Percentiles rank a stretch among this genome's conserved stretches.
These are phyloP conservation scores for Ctenomys sociabilis DNA, from an alignment of 2,113 vertebrate genomes.

Conservation along the genomic window DNA sequence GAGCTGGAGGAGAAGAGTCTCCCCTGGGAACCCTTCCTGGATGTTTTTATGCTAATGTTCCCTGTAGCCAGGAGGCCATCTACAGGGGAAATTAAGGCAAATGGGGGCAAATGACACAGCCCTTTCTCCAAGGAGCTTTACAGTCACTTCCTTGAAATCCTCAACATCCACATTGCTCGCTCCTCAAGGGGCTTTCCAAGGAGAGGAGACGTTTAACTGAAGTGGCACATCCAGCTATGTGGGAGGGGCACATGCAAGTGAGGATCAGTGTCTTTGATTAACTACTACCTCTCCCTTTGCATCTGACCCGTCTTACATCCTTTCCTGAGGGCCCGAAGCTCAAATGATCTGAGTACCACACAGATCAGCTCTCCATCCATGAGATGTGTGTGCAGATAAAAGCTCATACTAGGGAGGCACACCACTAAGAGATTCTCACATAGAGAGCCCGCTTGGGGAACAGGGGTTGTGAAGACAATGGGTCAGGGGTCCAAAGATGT, in stretches of 20 bases:
- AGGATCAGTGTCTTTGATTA: neutral
- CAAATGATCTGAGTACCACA: neutral
- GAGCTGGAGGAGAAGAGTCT: neutral
- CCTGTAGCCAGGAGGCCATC: neutral
- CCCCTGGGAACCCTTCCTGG: neutral
- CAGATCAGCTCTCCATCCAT: neutral
- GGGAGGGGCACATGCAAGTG: neutral
- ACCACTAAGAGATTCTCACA: neutral
- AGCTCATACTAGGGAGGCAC: neutral
- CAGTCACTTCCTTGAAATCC: neutral
- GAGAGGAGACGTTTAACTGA: slow-evolving; percentile 39
- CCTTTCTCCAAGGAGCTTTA: neutral
- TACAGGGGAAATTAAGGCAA: neutral
- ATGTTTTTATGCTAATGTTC: neutral
- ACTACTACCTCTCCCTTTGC: neutral
- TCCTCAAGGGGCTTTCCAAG: slow-evolving; percentile 57
- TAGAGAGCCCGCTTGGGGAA: neutral
- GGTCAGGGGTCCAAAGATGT: neutral
- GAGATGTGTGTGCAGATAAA: no score
- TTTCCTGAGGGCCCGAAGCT: neutral
- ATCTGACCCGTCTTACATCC: neutral
- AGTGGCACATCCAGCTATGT: neutral
- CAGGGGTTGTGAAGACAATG: neutral
- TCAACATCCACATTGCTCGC: neutral
- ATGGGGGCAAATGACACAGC: neutral